Evolutionary conservation across 53 echinoderm and acorn worm species (phyloP).

Genomic region (Mesocentrotus franciscanus): DNA sequence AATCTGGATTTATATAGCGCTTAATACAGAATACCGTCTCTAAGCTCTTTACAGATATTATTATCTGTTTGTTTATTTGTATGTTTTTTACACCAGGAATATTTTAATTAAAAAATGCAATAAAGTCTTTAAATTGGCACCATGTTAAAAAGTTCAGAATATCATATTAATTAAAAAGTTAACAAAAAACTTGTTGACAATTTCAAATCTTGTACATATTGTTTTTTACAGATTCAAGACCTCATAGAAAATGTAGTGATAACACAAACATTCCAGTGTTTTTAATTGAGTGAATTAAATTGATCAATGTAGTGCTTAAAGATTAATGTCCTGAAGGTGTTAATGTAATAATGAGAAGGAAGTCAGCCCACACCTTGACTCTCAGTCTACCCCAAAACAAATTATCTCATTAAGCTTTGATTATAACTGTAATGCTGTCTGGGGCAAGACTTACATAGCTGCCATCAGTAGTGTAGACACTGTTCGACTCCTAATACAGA

Average conservation of each 20-base stretch:
- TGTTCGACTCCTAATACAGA: background rate
- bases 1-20: too few relatives aligned
- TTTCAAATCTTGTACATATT: background rate
- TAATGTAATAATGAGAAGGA: background rate
- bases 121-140: too few relatives aligned
- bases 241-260: background rate
- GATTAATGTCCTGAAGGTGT: background rate
- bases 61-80: too few relatives aligned
- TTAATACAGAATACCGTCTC: too few relatives aligned
- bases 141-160: too few relatives aligned
- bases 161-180: background rate
- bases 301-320: background rate
- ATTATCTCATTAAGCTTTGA: conserved; percentile 33
- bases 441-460: background rate
- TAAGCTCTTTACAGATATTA: too few relatives aligned
- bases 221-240: background rate
- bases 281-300: background rate
- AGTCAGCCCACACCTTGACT: background rate
- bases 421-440: background rate
- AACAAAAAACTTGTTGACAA: background rate
- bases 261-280: background rate
- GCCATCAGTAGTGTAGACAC: background rate
- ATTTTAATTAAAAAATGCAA: too few relatives aligned
- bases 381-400: background rate
- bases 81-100: too few relatives aligned